These are phyloP conservation scores for Andricus quercusramuli DNA, from an alignment of 2,888 invertebrate species.

Conservation along the genomic window DNA sequence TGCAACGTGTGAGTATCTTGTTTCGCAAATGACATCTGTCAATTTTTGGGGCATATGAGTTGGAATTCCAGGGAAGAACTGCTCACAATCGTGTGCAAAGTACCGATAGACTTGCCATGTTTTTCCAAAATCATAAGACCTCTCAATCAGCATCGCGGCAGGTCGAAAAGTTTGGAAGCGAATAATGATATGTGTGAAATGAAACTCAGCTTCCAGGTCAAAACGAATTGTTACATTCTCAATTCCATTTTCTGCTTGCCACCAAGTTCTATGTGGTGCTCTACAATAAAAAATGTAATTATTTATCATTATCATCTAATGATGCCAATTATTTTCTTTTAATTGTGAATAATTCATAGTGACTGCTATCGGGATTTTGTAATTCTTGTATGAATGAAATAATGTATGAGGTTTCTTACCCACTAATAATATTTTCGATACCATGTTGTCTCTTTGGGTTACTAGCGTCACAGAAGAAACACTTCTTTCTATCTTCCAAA, in stretches of 20 bases:
- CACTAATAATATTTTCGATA: constrained; percentile 93
- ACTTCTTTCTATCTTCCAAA: constrained; percentile 95
- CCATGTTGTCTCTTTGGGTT: constrained; percentile 88
- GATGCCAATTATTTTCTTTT: neutral
- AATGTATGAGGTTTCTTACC: constrained; percentile 57
- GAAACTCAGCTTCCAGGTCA: constrained; percentile 99
- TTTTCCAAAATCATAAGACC: constrained; percentile 96
- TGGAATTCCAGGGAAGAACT: constrained; percentile 91
- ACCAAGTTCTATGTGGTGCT: constrained; percentile 91
- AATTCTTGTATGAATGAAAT: too few species aligned
- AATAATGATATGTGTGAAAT: constrained; percentile 99
- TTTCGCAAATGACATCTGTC: constrained; percentile 97
- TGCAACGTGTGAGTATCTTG: constrained; percentile 94
- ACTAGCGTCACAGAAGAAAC: constrained; percentile 96
- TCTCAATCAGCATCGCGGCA: constrained; percentile 98
- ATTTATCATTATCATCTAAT: neutral
- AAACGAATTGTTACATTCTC: constrained; percentile 96
- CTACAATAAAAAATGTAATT: constrained; percentile 68
- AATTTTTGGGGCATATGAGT: constrained; percentile 86
- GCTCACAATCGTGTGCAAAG: constrained; percentile 93
- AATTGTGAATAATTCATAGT: neutral
- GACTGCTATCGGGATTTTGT: too few species aligned
- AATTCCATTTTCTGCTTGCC: constrained; percentile 99
- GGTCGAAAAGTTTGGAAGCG: constrained; percentile 99
- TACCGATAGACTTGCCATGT: constrained; percentile 98